A percentile compares a stretch with the other conserved stretches of the same genome.
These are phyloP conservation scores for Alouatta palliata DNA, from an alignment of 2,113 vertebrate genomes.

Conservation along the genomic window DNA sequence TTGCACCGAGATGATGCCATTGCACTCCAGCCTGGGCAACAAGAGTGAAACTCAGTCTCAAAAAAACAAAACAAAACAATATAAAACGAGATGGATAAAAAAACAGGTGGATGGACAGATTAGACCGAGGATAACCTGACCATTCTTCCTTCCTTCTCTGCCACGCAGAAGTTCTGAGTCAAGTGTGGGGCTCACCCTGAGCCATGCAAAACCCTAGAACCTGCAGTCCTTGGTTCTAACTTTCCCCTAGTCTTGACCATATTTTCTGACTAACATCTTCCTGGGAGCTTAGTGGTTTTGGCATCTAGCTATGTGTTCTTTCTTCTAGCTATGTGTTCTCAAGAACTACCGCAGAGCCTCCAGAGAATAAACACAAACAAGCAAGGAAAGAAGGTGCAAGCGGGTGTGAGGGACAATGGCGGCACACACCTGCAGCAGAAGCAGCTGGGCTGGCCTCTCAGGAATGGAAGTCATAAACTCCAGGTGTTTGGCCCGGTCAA, in stretches of 20 bases:
- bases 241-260: fast-evolving
- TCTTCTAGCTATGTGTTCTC: not conserved
- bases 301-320: not conserved
- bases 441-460: conserved; percentile 95
- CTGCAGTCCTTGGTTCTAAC: not conserved
- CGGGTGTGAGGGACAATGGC: fast-evolving
- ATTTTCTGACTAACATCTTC: not conserved
- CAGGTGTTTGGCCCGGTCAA: conserved; percentile 89
- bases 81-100: not conserved
- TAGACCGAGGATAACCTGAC: not conserved
- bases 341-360: not conserved
- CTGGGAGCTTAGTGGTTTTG: no score
- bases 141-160: not conserved
- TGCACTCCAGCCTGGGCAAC: no score
- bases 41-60: no score
- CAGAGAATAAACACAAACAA: not conserved
- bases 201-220: not conserved
- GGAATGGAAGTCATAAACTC: conserved; percentile 95
- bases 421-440: conserved; percentile 92
- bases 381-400: not conserved
- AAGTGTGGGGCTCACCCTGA: not conserved
- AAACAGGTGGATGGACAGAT: not conserved
- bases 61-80: not conserved
- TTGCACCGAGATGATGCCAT: no score
- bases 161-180: not conserved